Conservation (phyloP, 2,888 invertebrate genomes). For the Phalangium opilio region DNA sequence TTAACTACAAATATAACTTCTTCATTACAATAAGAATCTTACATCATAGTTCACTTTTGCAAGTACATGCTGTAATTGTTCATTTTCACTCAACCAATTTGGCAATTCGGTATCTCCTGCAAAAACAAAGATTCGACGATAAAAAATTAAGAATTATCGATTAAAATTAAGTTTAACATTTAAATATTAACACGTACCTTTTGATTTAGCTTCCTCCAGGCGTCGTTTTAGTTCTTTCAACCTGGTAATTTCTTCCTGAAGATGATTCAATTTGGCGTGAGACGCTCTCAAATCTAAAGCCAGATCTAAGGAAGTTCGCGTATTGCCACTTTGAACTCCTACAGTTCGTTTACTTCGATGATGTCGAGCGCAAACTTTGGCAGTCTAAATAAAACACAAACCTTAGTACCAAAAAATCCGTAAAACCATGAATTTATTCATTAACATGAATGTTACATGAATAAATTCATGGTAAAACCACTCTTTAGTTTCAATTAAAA, state of each 20-base stretch:
- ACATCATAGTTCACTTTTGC: constrained; percentile 30
- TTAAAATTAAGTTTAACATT: constrained; percentile 1
- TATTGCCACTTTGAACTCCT: constrained; percentile 19
- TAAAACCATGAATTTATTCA: not conserved
- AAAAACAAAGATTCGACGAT: constrained; percentile 30
- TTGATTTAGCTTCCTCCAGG: constrained; percentile 59
- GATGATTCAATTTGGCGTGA: constrained; percentile 62
- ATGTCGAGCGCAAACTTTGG: not conserved
- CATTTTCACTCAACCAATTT: constrained; percentile 71
- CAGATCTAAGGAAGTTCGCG: constrained; percentile 71
- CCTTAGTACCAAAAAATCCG: not conserved
- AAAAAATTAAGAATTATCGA: not conserved
- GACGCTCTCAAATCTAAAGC: constrained; percentile 84
- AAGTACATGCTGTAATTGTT: constrained; percentile 51
- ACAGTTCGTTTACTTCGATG: not conserved
- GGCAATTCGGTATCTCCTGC: constrained; percentile 68
- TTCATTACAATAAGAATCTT: constrained; percentile 14
- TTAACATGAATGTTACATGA: not conserved
- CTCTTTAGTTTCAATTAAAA: not conserved
- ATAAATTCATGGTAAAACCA: not conserved
- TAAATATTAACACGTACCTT: constrained; percentile 25
- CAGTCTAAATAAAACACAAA: not conserved
- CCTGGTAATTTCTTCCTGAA: constrained; percentile 66
- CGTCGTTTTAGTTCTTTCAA: constrained; percentile 58
- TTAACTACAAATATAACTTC: too few relatives aligned